Evolutionary conservation across 2,888 invertebrate genomes (phyloP).

Genomic region (Dysmachus trigonus): DNA sequence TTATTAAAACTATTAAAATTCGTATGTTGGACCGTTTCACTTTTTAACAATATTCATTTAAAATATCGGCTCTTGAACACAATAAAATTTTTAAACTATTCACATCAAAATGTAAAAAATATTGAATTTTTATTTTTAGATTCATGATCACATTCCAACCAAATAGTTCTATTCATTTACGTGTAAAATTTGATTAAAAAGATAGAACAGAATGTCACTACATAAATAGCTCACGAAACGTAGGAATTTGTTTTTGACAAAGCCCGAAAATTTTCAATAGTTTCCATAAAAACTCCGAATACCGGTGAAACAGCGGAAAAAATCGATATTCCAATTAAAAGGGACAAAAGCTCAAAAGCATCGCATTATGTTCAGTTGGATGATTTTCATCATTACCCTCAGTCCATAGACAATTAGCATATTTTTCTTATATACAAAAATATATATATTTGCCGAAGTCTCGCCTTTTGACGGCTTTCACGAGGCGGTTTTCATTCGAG

Average conservation of each 20-base stretch:
- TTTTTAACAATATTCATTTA: not conserved
- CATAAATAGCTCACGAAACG: not conserved
- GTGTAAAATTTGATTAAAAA: not conserved
- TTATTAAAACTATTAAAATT: too few relatives aligned
- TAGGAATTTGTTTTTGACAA: not conserved
- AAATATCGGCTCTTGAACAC: not conserved
- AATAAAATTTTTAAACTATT: not conserved
- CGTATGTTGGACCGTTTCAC: too few relatives aligned
- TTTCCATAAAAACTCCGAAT: not conserved
- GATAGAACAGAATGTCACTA: not conserved
- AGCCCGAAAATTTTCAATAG: not conserved
- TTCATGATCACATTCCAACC: not conserved
- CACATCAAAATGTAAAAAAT: not conserved
- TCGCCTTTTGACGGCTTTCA: not conserved
- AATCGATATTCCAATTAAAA: conserved; percentile 16
- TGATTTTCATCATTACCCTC: not conserved
- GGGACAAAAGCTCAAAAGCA: not conserved
- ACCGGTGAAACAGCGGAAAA: not conserved
- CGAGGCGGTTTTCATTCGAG: not conserved
- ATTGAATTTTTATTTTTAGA: not conserved
- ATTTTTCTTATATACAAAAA: not conserved
- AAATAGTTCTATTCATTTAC: not conserved
- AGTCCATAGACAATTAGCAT: not conserved
- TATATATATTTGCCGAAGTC: not conserved
- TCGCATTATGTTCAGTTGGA: not conserved